Evolutionary conservation across 64 coral and sea anemone species (phyloP).

Genomic region (Stichodactyla helianthus): DNA sequence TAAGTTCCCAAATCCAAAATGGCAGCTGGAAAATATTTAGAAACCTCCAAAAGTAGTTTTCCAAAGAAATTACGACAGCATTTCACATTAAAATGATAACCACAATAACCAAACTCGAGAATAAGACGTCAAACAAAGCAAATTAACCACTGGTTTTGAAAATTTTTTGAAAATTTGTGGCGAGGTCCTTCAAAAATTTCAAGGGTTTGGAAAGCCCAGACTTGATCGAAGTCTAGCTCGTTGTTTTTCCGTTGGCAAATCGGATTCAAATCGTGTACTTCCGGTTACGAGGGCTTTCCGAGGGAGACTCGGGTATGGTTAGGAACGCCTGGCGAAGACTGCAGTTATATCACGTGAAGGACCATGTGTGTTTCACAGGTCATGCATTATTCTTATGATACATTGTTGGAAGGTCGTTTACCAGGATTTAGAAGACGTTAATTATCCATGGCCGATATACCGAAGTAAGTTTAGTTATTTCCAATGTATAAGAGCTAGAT

Average conservation of each 20-base stretch:
- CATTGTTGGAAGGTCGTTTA: background rate
- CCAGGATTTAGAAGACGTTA: background rate
- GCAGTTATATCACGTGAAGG: background rate
- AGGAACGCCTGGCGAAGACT: background rate
- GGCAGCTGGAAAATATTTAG: background rate
- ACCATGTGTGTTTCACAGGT: too few species aligned
- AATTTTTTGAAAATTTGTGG: background rate
- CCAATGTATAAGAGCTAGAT: background rate
- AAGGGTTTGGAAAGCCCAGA: too few species aligned
- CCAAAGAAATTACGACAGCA: too few species aligned
- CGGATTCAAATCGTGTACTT: too few species aligned
- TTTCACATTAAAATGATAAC: too few species aligned
- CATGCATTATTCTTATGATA: background rate
- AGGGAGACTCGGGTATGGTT: background rate
- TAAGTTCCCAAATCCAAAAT: slow-evolving; percentile 5
- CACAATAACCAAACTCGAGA: too few species aligned
- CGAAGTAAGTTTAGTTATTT: background rate
- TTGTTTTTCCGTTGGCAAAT: too few species aligned
- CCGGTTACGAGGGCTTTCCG: background rate
- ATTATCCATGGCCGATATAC: background rate
- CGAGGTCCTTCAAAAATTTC: background rate
- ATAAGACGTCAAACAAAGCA: too few species aligned
- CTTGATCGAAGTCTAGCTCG: too few species aligned
- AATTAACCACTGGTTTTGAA: background rate
- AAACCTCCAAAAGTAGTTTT: background rate